A percentile compares a stretch with the other conserved stretches of the same genome.
Conservation (phyloP, 2,113 vertebrate genomes). For the Erythrocebus patas region DNA sequence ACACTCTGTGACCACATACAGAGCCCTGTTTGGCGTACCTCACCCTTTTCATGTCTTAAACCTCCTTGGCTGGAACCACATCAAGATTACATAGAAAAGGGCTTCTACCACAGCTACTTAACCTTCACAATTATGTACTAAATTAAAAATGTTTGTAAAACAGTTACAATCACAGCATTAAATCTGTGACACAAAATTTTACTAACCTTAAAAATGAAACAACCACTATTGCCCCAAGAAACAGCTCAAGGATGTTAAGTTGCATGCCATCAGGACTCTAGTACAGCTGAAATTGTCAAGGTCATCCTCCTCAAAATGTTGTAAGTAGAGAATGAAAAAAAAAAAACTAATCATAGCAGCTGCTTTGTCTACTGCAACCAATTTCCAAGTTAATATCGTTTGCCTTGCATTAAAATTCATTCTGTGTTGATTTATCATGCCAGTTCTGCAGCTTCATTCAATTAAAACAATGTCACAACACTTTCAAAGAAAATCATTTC, state of each 20-base stretch:
- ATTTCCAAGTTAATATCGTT: constrained; percentile 73
- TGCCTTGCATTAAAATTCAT: constrained; percentile 74
- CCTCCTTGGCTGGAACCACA: not conserved
- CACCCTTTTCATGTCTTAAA: not conserved
- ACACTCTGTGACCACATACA: not conserved
- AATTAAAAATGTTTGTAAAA: not conserved
- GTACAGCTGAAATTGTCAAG: constrained; percentile 50
- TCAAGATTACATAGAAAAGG: not conserved
- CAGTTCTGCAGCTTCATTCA: constrained; percentile 76
- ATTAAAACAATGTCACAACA: constrained; percentile 82
- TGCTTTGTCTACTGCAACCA: constrained; percentile 77
- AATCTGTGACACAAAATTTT: constrained; percentile 12
- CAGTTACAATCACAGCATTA: constrained; percentile 3
- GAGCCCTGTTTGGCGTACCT: not conserved
- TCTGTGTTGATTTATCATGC: constrained; percentile 78
- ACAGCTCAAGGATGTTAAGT: not conserved
- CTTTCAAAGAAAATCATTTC: constrained; percentile 71
- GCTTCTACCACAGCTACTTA: not conserved
- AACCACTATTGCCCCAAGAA: not conserved
- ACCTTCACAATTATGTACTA: not conserved
- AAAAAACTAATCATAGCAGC: constrained; percentile 76
- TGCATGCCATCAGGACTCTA: not conserved
- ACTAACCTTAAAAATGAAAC: constrained; percentile 2
- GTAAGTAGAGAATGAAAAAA: constrained; percentile 49
- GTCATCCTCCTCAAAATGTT: constrained; percentile 52